Percentiles rank a stretch among this genome's conserved stretches.
These are phyloP conservation scores for Ectemnius continuus DNA, from an alignment of 2,888 invertebrate species.

Conservation along the genomic window DNA sequence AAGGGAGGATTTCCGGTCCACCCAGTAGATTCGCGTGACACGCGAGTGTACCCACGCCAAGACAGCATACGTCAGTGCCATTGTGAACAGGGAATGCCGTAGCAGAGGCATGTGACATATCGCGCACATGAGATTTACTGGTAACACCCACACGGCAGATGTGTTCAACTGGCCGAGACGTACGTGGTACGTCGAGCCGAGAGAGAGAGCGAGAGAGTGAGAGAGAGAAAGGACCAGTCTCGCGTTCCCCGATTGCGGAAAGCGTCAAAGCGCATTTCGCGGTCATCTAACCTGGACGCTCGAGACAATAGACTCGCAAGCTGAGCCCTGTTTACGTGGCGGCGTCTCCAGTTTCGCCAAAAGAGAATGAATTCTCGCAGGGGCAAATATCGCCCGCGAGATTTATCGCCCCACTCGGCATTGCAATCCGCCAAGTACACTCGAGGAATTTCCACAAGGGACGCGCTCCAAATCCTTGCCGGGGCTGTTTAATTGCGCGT, in stretches of 20 bases:
- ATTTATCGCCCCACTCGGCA: background rate
- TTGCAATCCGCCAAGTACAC: background rate
- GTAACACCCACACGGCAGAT: slow-evolving; percentile 65
- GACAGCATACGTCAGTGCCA: slow-evolving; percentile 50
- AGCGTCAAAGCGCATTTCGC: slow-evolving; percentile 33
- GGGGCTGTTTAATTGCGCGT: too few relatives aligned
- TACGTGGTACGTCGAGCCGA: slow-evolving; percentile 5
- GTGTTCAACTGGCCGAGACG: slow-evolving; percentile 62
- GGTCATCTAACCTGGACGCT: background rate
- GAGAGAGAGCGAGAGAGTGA: slow-evolving; percentile 9
- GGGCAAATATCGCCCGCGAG: too few relatives aligned
- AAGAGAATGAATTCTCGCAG: slow-evolving; percentile 10
- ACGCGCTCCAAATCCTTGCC: too few relatives aligned
- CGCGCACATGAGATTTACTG: slow-evolving; percentile 54
- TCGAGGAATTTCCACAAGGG: too few relatives aligned
- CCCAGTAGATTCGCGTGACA: slow-evolving; percentile 8
- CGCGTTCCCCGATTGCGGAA: slow-evolving; percentile 31
- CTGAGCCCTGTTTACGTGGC: slow-evolving; percentile 32
- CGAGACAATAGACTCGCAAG: slow-evolving; percentile 25
- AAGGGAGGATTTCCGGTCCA: too few relatives aligned
- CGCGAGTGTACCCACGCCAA: slow-evolving; percentile 44
- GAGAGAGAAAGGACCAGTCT: background rate
- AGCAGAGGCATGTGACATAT: slow-evolving; percentile 66
- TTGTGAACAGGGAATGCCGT: slow-evolving; percentile 59
- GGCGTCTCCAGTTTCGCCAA: slow-evolving; percentile 1